Conservation (phyloP, 2,888 invertebrate genomes). For the Tetramorium bicarinatum region DNA sequence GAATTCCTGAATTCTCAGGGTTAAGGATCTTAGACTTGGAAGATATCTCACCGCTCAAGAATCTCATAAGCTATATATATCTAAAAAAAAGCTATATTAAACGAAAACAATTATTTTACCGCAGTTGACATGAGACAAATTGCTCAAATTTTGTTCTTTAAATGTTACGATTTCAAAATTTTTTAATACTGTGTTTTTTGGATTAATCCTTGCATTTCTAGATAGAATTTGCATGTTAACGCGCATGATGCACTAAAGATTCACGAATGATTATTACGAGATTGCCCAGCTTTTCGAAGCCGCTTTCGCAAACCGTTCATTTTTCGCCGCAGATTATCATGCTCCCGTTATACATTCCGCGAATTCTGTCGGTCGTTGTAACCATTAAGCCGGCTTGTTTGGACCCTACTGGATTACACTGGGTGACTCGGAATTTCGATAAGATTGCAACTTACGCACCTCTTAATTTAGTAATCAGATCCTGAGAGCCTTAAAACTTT, state of each 20-base stretch:
- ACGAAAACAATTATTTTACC: neutral
- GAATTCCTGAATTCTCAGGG: neutral
- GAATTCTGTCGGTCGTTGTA: conserved; percentile 65
- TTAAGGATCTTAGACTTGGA: neutral
- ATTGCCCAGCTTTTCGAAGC: conserved; percentile 21
- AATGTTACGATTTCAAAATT: neutral
- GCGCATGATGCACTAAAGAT: neutral
- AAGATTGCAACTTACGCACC: neutral
- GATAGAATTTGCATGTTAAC: neutral
- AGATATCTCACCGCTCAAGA: neutral
- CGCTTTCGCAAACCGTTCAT: conserved; percentile 41
- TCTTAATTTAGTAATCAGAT: conserved; percentile 2
- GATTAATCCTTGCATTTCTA: neutral
- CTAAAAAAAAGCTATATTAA: neutral
- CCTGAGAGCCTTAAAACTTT: neutral
- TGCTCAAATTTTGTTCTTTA: neutral
- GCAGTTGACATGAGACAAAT: neutral
- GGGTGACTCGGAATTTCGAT: conserved; percentile 42
- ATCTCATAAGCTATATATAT: conserved; percentile 6
- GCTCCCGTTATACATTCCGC: conserved; percentile 74
- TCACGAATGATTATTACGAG: neutral
- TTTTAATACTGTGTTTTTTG: neutral
- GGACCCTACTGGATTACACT: conserved; percentile 37
- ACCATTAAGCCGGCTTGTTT: conserved; percentile 64
- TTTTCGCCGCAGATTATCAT: conserved; percentile 64